Percentiles rank a stretch among this genome's conserved stretches.
Evolutionary conservation across 1,140 invertebrate genomes (phyloP).

Genomic region (Trichonephila clavipes): DNA sequence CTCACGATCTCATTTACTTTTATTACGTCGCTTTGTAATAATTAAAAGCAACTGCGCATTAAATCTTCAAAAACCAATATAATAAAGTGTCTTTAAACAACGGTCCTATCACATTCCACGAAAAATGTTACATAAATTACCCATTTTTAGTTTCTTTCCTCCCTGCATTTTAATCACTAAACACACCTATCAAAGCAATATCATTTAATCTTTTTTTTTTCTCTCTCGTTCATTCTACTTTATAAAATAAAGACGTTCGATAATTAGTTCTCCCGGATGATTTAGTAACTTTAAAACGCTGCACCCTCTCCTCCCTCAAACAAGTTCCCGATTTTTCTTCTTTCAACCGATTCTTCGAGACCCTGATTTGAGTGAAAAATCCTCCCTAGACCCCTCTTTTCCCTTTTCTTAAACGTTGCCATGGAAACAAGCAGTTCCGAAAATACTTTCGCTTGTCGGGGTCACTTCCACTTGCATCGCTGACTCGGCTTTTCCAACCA

Average conservation of each 20-base stretch:
- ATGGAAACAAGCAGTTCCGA: constrained; percentile 22
- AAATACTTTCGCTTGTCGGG: constrained; percentile 32
- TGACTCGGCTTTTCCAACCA: constrained; percentile 11
- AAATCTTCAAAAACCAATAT: background rate
- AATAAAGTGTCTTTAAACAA: background rate
- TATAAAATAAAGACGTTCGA: background rate
- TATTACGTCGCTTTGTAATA: background rate
- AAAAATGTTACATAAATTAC: background rate
- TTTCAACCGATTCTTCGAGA: background rate
- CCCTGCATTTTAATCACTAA: background rate
- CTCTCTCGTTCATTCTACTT: background rate
- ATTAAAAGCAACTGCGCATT: background rate
- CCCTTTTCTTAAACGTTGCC: background rate
- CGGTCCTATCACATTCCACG: background rate
- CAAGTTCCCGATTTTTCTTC: background rate
- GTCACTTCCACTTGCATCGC: constrained; percentile 24
- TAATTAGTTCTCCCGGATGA: constrained; percentile 42
- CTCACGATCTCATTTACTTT: background rate
- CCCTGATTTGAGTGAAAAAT: constrained; percentile 17
- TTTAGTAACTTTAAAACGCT: constrained; percentile 40
- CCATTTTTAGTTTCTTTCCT: background rate
- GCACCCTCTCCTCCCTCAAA: background rate
- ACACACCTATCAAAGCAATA: constrained; percentile 1
- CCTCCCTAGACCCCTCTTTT: background rate
- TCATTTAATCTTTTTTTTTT: background rate